Base-by-base conservation (phyloP, 2,797 vertebrate species). In the Naso thynnoides region DNA sequence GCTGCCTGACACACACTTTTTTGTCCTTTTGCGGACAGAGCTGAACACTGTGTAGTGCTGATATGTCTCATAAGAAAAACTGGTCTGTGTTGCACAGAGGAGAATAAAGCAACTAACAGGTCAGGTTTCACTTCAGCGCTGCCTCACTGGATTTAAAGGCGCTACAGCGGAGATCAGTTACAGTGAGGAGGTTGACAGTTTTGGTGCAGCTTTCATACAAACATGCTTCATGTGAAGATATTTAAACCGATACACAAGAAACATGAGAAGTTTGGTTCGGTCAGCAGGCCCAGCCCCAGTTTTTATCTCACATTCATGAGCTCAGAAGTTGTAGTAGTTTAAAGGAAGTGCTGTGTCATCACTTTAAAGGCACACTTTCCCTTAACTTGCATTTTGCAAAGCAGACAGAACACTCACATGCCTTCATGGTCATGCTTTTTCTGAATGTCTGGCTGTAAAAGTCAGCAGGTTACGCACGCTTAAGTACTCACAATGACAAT, bases 371-470 rank as follows among this genome's bases (percentile, higher is more conserved):
- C 54, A 66, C 23, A 33, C 54, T 44, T 67, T 53, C 26, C 69
- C 47, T 70, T 67, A 56, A 47, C 29, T 52, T 73, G 75, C 67
- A 11, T 47, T 62, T 73, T 65, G 23, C 60, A 52, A 27, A 21
- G 49, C 62, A 73, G 70, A 78, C 53, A 16, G 19, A n/a, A 70
- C 0, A 8, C 81, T 90, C 91, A 89, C 89, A 70, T 90, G 89
- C 52, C n/a, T n/a, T n/a, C n/a, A n/a, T 33, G 10, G 76, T 91
- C 89, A 91, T 48, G 81, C 85, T 76, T 78, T 64, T 44, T 59
- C 31, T 67, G 10, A 50, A 38, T 42, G 27, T 70, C 53, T 31
- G 52, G 41, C 44, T 44, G 15, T 78, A 78, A 79, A 85, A 66
- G 29, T 62, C 42, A 62, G 45, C 5, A 27, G 11, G 24, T 83